Evolutionary conservation across 1,140 invertebrate genomes (phyloP).

Genomic region (Akabosia matsudoensis): DNA sequence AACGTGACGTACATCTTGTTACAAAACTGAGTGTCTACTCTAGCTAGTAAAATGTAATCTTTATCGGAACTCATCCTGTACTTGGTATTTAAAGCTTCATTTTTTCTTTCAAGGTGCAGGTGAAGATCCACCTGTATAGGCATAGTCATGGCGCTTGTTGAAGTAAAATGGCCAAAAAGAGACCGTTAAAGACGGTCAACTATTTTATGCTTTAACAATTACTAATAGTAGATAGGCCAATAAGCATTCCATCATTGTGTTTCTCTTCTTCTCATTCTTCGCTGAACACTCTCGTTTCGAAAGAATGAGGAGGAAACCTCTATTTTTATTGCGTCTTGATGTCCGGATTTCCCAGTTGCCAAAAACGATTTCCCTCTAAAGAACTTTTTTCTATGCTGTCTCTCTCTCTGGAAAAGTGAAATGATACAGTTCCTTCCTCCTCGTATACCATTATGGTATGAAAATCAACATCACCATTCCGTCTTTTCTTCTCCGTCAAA

Average conservation of each 20-base stretch:
- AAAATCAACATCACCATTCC: background rate
- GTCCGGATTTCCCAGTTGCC: background rate
- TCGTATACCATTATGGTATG: background rate
- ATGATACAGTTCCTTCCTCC: slow-evolving; percentile 16
- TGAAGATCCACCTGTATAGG: too few species aligned
- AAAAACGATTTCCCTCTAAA: slow-evolving; percentile 1
- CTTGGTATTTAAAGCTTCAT: too few species aligned
- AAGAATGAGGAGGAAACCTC: background rate
- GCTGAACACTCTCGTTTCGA: background rate
- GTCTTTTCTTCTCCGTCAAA: background rate
- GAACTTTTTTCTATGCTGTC: background rate
- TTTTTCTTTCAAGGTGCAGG: too few species aligned
- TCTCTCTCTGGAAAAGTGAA: background rate
- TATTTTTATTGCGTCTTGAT: background rate
- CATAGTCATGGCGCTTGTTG: background rate
- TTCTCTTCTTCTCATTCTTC: background rate
- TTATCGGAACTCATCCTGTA: too few species aligned
- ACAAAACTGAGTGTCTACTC: too few species aligned
- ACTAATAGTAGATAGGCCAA: background rate
- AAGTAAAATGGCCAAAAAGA: background rate
- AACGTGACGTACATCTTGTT: too few species aligned
- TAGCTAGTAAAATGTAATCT: too few species aligned
- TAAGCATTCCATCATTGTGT: background rate
- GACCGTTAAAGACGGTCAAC: too few species aligned
- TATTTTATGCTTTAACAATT: background rate